Evolutionary conservation across 2,113 vertebrate genomes (phyloP).

Genomic region (Thunnus thynnus): DNA sequence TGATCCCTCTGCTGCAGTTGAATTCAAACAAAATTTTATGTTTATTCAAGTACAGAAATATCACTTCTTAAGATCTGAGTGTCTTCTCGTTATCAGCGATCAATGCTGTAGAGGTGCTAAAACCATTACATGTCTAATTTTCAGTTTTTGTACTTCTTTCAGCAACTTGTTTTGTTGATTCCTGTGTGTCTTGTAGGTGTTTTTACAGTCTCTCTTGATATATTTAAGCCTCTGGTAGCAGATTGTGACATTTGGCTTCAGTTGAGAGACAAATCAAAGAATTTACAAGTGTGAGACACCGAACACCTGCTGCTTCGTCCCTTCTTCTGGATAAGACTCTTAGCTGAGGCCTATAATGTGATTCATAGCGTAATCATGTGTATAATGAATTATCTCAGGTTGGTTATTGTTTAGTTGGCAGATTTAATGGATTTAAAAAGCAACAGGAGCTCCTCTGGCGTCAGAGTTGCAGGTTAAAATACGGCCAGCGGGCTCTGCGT

Average conservation of each 20-base stretch:
- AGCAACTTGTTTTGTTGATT: not conserved
- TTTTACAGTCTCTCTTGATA: too few relatives aligned
- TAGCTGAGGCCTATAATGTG: too few relatives aligned
- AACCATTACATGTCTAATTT: not conserved
- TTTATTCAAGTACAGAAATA: not conserved
- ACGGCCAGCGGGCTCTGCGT: not conserved
- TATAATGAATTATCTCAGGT: not conserved
- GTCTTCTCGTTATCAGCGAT: slow-evolving; percentile 24
- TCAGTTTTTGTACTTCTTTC: not conserved
- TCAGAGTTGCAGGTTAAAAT: slow-evolving; percentile 25
- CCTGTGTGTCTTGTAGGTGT: not conserved
- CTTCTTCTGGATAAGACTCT: too few relatives aligned
- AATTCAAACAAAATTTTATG: not conserved
- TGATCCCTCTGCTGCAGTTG: not conserved
- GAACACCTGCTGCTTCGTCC: too few relatives aligned
- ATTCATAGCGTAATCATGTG: not conserved
- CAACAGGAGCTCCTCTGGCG: not conserved
- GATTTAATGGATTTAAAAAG: not conserved
- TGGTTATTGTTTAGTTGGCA: slow-evolving; percentile 30
- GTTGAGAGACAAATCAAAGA: not conserved
- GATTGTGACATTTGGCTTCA: not conserved
- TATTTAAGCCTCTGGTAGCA: too few relatives aligned
- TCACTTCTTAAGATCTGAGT: slow-evolving; percentile 10
- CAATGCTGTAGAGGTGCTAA: not conserved
- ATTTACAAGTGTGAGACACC: too few relatives aligned